Base-by-base conservation (phyloP, 2,888 invertebrate genomes). In the Poecilobothrus nobilitatus region DNA sequence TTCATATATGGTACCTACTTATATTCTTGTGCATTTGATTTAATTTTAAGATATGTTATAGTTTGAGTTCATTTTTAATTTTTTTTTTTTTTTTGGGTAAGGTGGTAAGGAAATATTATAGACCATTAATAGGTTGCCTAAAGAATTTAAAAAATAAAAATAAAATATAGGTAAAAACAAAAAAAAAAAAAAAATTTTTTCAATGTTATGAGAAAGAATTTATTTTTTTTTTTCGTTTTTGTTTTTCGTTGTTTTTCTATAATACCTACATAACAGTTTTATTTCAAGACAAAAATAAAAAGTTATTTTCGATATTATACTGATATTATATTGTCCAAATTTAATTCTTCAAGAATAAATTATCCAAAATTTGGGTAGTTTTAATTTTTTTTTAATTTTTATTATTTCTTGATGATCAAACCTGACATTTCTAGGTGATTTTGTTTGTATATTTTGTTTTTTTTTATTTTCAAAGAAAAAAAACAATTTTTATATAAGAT, bases 181-280 rank as follows among this genome's bases (percentile, higher is more conserved):
- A 37, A 37, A 37, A 7, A 37, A 37, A 5, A 37, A 37, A 7
- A 37, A 37, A 37, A 37, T 5, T 37, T 37, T 18, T 53, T 53
- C 53, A 53, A 53, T 53, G 53, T n/a, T 53, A 53, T 53, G 53
- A 53, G 53, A 53, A 53, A 53, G 53, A 53, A 53, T 53, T 53
- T 53, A 12, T 6, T 53, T 18, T 53, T 6, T 41, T 41, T 41
- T 41, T 41, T n/a, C n/a, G n/a, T n/a, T 4, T 27, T 27, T 27
- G 41, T 9, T 12, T 41, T 41, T 41, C 7, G 9, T 41, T 41
- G n/a, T 41, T 41, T 41, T 12, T 41, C 7, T 41, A 8, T 41
- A 41, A 41, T 12, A 41, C 27, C 27, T 27, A 27, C 27, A 27
- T 41, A 41, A 53, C 53, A 18, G 18, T n/a, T 12, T 53, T 1